Conservation (phyloP, 2,797 vertebrate genomes). For the Semotilus atromaculatus region DNA sequence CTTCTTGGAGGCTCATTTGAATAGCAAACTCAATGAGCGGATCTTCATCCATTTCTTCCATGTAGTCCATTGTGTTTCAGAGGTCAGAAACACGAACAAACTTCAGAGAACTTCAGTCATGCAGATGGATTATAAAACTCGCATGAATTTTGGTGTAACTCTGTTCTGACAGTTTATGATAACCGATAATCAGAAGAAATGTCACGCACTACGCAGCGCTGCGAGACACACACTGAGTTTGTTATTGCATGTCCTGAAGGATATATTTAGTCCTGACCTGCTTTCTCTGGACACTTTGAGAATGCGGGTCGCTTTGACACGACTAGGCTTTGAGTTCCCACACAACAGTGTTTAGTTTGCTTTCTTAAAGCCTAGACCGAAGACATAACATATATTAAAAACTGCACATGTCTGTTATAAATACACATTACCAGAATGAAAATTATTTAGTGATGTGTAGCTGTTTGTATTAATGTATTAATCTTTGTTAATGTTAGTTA, state of each 20-base stretch:
- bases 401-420: background rate
- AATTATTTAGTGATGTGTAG: background rate
- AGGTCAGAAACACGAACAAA: background rate
- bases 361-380: background rate
- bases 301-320: constrained; percentile 18
- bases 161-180: background rate
- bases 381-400: background rate
- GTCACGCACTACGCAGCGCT: background rate
- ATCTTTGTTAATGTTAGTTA: too few relatives aligned
- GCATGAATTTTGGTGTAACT: background rate
- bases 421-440: background rate
- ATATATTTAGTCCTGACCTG: constrained; percentile 91
- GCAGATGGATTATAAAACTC: background rate
- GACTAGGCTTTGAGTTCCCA: background rate
- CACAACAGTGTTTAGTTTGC: background rate
- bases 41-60: constrained; percentile 78
- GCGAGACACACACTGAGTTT: constrained; percentile 69
- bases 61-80: constrained; percentile 74
- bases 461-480: too few relatives aligned
- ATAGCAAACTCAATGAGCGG: constrained; percentile 80
- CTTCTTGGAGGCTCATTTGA: constrained; percentile 85
- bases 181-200: background rate
- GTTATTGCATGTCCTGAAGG: constrained; percentile 58
- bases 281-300: constrained; percentile 63
- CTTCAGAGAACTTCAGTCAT: background rate